Base-by-base conservation (phyloP, 1,140 invertebrate genomes). In the Arion vulgaris region DNA sequence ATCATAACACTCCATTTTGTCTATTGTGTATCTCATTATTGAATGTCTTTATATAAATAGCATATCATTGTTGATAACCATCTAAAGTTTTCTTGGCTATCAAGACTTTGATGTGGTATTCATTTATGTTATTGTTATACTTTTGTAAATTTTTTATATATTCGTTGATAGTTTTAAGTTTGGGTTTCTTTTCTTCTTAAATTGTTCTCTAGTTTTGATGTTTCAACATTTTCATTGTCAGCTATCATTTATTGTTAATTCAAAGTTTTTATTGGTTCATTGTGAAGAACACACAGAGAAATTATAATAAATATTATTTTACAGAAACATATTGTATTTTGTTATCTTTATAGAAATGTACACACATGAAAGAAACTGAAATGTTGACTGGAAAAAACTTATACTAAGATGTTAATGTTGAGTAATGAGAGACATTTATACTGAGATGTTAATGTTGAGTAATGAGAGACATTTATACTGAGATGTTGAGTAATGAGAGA, bases 301-400 rank as follows among this genome's bases (percentile, higher is more conserved):
- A 19, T 57, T 57, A 57, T 19, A 57, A 57, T 57, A 57, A 57
- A 57, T 57, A 57, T 57, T 57, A 23, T 57, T 57, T 57, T 57
- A 4, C 15, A 57, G 23, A 57, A 11, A 23, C 9, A 11, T 2
- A 17, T 57, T 19, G 23, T 57, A 23, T 57, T 19, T 57, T 2
- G 9, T 57, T 57, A 57, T 19, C 2, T 19, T 26, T 57, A 15
- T 17, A 57, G 23, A 7, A 45, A 7, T 45, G 41, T 45, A 45
- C 15, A 45, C n/a, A n/a, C n/a, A 15, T 5, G 41, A 45, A 45
- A 45, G 5, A 45, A 7, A 5, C 41, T 45, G 41, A 45, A 45
- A 45, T 45, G 41, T 45, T 45, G 5, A 45, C 5, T 7, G 5
- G 41, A 45, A 45, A 7, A 45, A 15, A 45, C 41, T 15, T 7